Percentiles rank a stretch among this genome's conserved stretches.
Evolutionary conservation across 53 echinoderm and acorn worm species (phyloP).

Genomic region (Henricia sp.): DNA sequence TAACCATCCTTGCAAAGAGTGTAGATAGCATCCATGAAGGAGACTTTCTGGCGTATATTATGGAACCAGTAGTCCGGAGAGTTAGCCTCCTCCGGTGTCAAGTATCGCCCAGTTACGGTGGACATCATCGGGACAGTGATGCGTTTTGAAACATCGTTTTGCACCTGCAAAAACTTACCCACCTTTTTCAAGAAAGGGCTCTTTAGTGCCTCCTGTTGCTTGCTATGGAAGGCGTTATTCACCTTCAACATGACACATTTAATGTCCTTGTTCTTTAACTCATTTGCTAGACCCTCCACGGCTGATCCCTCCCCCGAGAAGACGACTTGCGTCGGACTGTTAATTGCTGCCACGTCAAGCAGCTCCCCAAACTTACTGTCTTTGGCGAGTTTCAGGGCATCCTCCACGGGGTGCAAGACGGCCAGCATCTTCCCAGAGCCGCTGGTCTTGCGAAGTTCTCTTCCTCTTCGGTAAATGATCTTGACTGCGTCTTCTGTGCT

Average conservation of each 20-base stretch:
- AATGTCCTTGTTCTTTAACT: constrained; percentile 31
- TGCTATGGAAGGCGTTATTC: constrained; percentile 74
- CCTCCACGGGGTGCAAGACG: constrained; percentile 52
- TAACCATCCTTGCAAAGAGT: constrained; percentile 52
- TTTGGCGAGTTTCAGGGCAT: constrained; percentile 23
- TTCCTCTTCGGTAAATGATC: constrained; percentile 63
- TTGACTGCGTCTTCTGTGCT: constrained; percentile 47
- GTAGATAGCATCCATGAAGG: constrained; percentile 57
- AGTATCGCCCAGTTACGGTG: constrained; percentile 58
- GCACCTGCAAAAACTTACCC: constrained; percentile 16
- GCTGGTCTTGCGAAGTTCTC: constrained; percentile 56
- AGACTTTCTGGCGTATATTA: constrained; percentile 59
- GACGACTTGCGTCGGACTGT: constrained; percentile 70
- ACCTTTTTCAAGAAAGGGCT: constrained; percentile 50
- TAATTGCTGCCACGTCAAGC: constrained; percentile 69
- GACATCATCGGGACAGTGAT: constrained; percentile 70
- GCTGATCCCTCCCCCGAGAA: constrained; percentile 43
- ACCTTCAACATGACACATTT: constrained; percentile 62
- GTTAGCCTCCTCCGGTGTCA: constrained; percentile 52
- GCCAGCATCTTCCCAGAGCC: constrained; percentile 77
- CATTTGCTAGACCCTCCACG: constrained; percentile 47
- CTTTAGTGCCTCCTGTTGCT: constrained; percentile 62
- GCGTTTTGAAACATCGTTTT: background rate
- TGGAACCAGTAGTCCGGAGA: constrained; percentile 67
- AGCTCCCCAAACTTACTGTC: background rate